phyloP scores from a whole-genome alignment of 2,888 invertebrate species.

The Thecocarcelia acutangulata region DNA sequence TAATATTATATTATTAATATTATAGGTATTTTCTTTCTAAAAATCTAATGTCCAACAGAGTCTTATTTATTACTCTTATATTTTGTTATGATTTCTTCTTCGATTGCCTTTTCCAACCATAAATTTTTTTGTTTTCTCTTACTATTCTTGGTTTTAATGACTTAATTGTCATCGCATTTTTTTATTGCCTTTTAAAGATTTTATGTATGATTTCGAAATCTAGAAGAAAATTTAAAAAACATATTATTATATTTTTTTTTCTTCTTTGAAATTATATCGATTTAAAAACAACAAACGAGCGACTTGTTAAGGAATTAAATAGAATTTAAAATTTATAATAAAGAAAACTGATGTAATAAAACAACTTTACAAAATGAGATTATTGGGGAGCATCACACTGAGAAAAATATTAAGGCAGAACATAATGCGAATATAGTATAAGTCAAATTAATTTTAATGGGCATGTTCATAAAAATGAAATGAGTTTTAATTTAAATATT shows the following conservation, averaged over 20 bases:
- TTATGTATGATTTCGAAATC: conserved; percentile 41
- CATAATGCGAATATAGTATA: too few species aligned
- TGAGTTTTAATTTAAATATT: too few species aligned
- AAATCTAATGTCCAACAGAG: too few species aligned
- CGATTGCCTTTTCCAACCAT: conserved; percentile 6
- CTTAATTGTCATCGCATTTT: conserved; percentile 39
- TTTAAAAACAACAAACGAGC: conserved; percentile 6
- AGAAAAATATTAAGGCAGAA: neutral
- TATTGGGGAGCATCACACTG: conserved; percentile 4
- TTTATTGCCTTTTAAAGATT: conserved; percentile 32
- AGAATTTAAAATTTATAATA: conserved; percentile 42
- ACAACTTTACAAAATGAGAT: conserved; percentile 40
- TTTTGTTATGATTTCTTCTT: neutral
- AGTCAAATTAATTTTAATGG: too few species aligned
- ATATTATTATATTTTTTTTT: conserved; percentile 42
- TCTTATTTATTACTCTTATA: neutral
- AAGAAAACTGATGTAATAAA: conserved; percentile 46
- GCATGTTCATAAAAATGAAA: too few species aligned
- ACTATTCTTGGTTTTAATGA: conserved; percentile 40
- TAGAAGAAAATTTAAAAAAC: conserved; percentile 24
- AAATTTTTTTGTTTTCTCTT: neutral
- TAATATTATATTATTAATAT: too few species aligned
- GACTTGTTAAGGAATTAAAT: conserved; percentile 46
- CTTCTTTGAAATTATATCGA: conserved; percentile 14
- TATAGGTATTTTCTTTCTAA: too few species aligned